A percentile compares a stretch with the other conserved stretches of the same genome.
Evolutionary conservation across 2,113 vertebrate genomes (phyloP).

Genomic region (Pandion haliaetus): DNA sequence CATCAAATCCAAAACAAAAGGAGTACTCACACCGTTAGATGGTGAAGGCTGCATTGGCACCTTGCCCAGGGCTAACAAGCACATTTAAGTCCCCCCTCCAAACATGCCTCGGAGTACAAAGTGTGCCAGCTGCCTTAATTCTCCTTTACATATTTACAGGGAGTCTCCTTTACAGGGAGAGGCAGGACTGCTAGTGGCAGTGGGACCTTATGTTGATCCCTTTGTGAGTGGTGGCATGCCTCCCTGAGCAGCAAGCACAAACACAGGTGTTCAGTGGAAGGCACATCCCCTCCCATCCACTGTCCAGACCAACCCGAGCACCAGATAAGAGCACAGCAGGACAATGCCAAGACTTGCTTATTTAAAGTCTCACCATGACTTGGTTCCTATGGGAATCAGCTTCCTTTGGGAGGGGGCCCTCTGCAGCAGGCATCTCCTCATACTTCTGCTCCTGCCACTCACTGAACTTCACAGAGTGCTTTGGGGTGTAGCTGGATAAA

Average conservation of each 20-base stretch:
- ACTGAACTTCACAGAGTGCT: constrained; percentile 86
- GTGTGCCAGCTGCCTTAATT: not conserved
- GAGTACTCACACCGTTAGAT: accelerated
- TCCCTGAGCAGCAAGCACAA: not conserved
- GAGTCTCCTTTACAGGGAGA: not conserved
- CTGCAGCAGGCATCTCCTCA: constrained; percentile 56
- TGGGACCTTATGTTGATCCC: not conserved
- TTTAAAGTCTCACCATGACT: constrained; percentile 82
- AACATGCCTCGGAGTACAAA: not conserved
- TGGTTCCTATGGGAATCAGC: constrained; percentile 63
- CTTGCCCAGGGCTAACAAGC: not conserved
- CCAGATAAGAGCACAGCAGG: not conserved
- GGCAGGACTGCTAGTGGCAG: not conserved
- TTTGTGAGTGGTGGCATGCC: not conserved
- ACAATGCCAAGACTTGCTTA: not conserved
- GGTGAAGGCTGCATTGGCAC: not conserved
- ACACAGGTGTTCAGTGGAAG: not conserved
- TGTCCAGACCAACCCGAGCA: not conserved
- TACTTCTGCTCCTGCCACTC: constrained; percentile 88
- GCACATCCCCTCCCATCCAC: not conserved
- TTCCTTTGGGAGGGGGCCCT: constrained; percentile 42
- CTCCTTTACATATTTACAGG: not conserved
- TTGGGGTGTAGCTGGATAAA: constrained; percentile 90
- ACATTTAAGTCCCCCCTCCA: not conserved
- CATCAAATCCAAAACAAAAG: not conserved